Percentiles rank a stretch among this genome's conserved stretches.
phyloP scores from a whole-genome alignment of 2,113 vertebrate genomes.

The Reinhardtius hippoglossoides region DNA sequence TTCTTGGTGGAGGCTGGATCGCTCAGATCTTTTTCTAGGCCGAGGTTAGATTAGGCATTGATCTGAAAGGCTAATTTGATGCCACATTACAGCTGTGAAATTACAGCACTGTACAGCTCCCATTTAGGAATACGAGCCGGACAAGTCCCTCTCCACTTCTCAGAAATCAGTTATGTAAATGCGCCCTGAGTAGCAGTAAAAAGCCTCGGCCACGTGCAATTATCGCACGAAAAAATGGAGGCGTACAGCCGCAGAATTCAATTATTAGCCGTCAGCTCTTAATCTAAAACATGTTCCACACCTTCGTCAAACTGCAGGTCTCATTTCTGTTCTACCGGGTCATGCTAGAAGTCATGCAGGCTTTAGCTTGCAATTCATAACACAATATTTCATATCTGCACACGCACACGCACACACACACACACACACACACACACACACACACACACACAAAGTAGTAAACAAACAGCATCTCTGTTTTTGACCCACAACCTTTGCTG shows the following conservation, averaged over 20 bases:
- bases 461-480: not conserved
- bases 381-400: not conserved
- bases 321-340: not conserved
- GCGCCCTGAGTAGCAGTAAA: conserved; percentile 7
- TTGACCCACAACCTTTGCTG: not conserved
- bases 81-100: conserved; percentile 79
- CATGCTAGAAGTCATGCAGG: not conserved
- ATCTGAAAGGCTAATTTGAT: conserved; percentile 82
- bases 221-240: conserved; percentile 16
- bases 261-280: conserved; percentile 27
- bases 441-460: conserved; percentile 10
- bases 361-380: not conserved
- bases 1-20: conserved; percentile 54
- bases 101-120: conserved; percentile 59
- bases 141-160: conserved; percentile 60
- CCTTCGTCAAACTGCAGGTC: not conserved
- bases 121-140: conserved; percentile 56
- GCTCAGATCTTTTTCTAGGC: conserved; percentile 71
- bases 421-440: no score
- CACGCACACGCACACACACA: no score
- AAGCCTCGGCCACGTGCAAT: conserved; percentile 11
- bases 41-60: conserved; percentile 79
- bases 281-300: conserved; percentile 19
- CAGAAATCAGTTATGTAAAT: conserved; percentile 65
- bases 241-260: conserved; percentile 22